Evolutionary conservation across 2,113 vertebrate species (phyloP).

Genomic region (Nesogale talazaci): DNA sequence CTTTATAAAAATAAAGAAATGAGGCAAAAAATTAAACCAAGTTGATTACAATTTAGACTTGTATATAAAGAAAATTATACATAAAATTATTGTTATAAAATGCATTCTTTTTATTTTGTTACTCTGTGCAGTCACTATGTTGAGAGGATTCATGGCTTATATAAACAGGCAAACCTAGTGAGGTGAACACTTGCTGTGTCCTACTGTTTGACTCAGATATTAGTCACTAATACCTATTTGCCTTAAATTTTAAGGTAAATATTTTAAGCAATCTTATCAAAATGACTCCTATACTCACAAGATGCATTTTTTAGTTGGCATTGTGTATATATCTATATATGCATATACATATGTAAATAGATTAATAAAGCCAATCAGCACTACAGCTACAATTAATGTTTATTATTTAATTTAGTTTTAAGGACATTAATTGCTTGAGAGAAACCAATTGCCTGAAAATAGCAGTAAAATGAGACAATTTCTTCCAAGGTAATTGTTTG

Average conservation of each 20-base stretch:
- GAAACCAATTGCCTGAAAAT: neutral
- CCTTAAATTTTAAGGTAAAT: neutral
- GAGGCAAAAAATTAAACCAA: neutral
- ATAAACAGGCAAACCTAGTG: neutral
- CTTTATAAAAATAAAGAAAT: neutral
- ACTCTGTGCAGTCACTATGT: neutral
- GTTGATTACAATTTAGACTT: neutral
- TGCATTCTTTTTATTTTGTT: neutral
- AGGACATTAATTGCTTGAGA: neutral
- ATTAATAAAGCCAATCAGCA: neutral
- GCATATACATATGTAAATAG: neutral
- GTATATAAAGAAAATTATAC: no score
- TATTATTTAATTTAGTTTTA: neutral
- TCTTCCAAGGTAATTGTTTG: neutral
- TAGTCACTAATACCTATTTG: neutral
- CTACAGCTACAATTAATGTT: neutral
- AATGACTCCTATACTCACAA: neutral
- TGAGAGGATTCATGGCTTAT: neutral
- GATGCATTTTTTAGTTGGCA: neutral
- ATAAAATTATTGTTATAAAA: neutral
- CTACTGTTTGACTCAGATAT: constrained; percentile 1
- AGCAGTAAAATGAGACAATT: neutral
- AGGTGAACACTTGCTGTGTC: neutral
- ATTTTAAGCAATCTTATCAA: neutral
- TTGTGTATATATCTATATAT: neutral